Percentiles rank a stretch among this genome's conserved stretches.
These are phyloP conservation scores for Pipistrellus nathusii DNA, from an alignment of 2,797 vertebrate species.

Conservation along the genomic window DNA sequence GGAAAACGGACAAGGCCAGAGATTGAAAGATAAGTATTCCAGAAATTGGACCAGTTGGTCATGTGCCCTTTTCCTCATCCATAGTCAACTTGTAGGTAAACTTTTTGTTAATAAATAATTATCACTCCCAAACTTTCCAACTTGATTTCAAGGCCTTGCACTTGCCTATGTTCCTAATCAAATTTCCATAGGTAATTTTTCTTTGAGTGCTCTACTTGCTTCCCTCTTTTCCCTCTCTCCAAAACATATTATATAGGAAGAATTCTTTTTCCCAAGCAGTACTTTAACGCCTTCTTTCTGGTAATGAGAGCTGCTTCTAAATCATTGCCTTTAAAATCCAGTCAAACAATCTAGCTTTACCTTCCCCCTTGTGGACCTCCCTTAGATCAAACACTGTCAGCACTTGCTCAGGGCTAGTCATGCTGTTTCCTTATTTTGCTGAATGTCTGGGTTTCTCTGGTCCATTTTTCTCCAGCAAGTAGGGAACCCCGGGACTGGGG, in stretches of 20 bases:
- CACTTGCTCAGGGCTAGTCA: not conserved
- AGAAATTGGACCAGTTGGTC: not conserved
- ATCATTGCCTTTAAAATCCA: constrained; percentile 15
- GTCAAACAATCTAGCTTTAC: not conserved
- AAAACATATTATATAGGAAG: not conserved
- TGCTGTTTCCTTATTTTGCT: not conserved
- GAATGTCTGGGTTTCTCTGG: not conserved
- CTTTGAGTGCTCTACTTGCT: not conserved
- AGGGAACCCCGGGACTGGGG: not conserved
- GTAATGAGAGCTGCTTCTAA: not conserved
- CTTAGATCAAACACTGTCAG: not conserved
- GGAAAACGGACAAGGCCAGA: not conserved
- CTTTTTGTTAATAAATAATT: not conserved
- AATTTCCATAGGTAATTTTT: not conserved
- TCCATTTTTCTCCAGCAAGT: not conserved
- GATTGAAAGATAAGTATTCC: not conserved
- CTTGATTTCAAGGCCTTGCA: not conserved
- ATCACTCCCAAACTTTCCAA: not conserved
- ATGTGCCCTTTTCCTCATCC: not conserved
- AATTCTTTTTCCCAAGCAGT: constrained; percentile 14
- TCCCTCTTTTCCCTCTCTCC: not conserved
- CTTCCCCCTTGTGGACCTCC: not conserved
- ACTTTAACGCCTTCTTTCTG: constrained; percentile 1
- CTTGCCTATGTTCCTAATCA: not conserved
- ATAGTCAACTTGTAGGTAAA: not conserved